phyloP scores from a whole-genome alignment of 2,888 invertebrate species.

The Himalopsyche tibetana region DNA sequence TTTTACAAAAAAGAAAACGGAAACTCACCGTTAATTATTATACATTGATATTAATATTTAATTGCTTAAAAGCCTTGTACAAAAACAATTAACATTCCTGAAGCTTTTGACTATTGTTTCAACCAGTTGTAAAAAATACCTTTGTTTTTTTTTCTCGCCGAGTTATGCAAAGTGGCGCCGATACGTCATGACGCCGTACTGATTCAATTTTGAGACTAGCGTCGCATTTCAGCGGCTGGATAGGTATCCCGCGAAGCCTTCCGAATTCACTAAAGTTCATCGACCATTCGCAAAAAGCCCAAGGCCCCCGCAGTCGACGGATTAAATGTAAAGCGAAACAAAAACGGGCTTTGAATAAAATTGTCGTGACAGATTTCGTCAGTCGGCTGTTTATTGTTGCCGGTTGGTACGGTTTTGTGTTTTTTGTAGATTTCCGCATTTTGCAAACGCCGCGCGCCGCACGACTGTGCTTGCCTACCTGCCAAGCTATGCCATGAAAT shows the following conservation, averaged over 20 bases:
- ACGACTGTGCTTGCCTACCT: slow-evolving; percentile 32
- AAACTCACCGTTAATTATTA: background rate
- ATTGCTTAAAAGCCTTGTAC: background rate
- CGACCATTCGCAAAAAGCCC: slow-evolving; percentile 34
- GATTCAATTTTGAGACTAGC: background rate
- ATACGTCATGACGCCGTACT: background rate
- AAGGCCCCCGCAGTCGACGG: slow-evolving; percentile 13
- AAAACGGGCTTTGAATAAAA: background rate
- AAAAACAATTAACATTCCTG: background rate
- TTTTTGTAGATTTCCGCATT: slow-evolving; percentile 47
- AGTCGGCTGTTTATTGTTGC: slow-evolving; percentile 23
- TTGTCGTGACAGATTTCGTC: slow-evolving; percentile 45
- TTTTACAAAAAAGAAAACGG: too few species aligned
- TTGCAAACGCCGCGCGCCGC: background rate
- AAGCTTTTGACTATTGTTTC: slow-evolving; percentile 9
- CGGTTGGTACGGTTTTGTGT: background rate
- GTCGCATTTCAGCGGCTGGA: slow-evolving; percentile 3
- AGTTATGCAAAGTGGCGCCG: slow-evolving; percentile 27
- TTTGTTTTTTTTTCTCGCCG: background rate
- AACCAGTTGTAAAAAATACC: slow-evolving; percentile 2
- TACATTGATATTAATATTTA: background rate
- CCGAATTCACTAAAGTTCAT: slow-evolving; percentile 19
- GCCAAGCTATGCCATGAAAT: background rate
- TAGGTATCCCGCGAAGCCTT: slow-evolving; percentile 21
- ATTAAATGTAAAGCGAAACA: slow-evolving; percentile 19